phyloP scores from a whole-genome alignment of 2,797 vertebrate genomes.

The Chaetophractus vellerosus region DNA sequence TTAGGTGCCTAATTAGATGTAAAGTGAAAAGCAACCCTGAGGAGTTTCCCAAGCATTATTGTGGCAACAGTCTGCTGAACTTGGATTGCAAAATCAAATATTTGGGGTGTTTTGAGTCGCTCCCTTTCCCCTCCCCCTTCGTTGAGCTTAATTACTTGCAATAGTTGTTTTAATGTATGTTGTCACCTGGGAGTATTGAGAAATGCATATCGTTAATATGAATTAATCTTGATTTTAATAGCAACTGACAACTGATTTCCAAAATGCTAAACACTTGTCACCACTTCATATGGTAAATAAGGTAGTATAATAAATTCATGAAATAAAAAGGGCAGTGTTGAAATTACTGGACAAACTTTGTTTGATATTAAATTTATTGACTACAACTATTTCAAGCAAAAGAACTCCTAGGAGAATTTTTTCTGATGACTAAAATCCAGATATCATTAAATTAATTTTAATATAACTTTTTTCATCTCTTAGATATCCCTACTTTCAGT shows the following conservation, averaged over 20 bases:
- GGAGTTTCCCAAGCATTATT: slow-evolving; percentile 72
- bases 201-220: slow-evolving; percentile 92
- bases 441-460: slow-evolving; percentile 57
- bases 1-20: slow-evolving; percentile 86
- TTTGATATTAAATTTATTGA: slow-evolving; percentile 59
- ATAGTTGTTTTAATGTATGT: slow-evolving; percentile 91
- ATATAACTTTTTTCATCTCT: slow-evolving; percentile 42
- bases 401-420: slow-evolving; percentile 62
- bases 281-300: slow-evolving; percentile 86
- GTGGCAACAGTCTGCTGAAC: slow-evolving; percentile 84
- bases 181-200: slow-evolving; percentile 90
- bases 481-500: slow-evolving; percentile 1
- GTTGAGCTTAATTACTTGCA: slow-evolving; percentile 91
- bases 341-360: slow-evolving; percentile 86
- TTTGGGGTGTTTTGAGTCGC: slow-evolving; percentile 85
- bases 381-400: slow-evolving; percentile 77
- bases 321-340: slow-evolving; percentile 74
- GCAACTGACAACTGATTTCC: slow-evolving; percentile 90
- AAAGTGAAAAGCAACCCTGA: slow-evolving; percentile 81
- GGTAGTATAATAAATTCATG: slow-evolving; percentile 84
- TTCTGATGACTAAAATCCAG: slow-evolving; percentile 57
- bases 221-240: slow-evolving; percentile 93
- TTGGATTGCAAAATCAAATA: slow-evolving; percentile 84
- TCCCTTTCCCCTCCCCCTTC: slow-evolving; percentile 85
- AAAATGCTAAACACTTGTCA: slow-evolving; percentile 89